Evolutionary conservation across 2,888 invertebrate species (phyloP), one percentile per base, ranked within the genome.

Genomic region (Drosophila nr. perissopoda): DNA sequence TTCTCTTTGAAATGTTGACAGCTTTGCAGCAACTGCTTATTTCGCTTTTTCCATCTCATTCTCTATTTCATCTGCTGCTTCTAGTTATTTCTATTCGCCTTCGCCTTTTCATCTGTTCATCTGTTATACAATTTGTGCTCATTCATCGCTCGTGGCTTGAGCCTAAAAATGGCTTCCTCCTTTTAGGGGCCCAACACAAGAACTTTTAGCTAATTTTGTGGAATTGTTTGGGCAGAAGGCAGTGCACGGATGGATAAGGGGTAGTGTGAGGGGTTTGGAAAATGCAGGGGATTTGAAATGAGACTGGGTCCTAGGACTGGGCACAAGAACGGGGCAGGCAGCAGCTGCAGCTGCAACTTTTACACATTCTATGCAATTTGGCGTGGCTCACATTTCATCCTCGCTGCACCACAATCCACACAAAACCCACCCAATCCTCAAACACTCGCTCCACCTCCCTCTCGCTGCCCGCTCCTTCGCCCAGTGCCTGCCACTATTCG

Each of bases 331-430:
- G 52, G 74, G 61, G 70, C 67, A 64, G 58, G 82, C 70, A 82
- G 73, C 83, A 88, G 89, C 83, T 88, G 83, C 83, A 88, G 69
- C 69, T 88, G 89, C 89, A 84, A 83, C 83, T 88, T 88, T 88
- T 88, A 83, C 75, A 88, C 79, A 88, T 88, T 84, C 89, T 88
- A 81, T 84, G 83, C 89, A 86, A 86, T 83, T 88, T 81, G 70
- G 70, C 70, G 36, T 59, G 78, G 78, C 87, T 84, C 83, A 86
- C 83, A 82, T 86, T 83, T 86, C 87, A 78, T 74, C 42, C 70
- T 74, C 42, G 4, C 42, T 54, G 54, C 42, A 58, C 57, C 69
- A 42, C 31, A 54, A 60, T 48, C 59, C 51, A 34, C 56, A 56
- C 48, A 46, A 38, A 53, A 48, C 49, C 58, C 66, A 54, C 21